Conservation (phyloP, 1,140 invertebrate genomes). For the Tetramorium alpestre region DNA sequence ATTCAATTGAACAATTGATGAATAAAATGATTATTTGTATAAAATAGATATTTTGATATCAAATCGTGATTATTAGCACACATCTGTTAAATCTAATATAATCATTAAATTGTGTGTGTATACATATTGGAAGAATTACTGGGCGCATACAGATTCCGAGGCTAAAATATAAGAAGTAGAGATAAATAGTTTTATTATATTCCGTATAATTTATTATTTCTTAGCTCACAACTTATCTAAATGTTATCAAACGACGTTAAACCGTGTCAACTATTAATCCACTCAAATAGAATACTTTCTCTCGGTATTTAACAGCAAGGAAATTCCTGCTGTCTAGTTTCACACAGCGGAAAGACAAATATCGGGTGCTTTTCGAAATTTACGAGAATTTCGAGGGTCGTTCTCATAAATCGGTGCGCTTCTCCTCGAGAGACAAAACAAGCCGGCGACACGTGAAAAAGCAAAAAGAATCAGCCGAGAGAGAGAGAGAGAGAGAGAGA, state of each 20-base stretch:
- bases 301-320: slow-evolving; percentile 26
- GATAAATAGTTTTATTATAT: background rate
- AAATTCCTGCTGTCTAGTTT: slow-evolving; percentile 47
- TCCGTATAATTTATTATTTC: background rate
- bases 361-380: slow-evolving; percentile 66
- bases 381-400: slow-evolving; percentile 53
- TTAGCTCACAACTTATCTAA: background rate
- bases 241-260: background rate
- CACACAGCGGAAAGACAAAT: slow-evolving; percentile 38
- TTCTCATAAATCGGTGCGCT: slow-evolving; percentile 52
- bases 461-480: background rate
- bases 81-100: no score
- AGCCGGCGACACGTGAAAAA: slow-evolving; percentile 36
- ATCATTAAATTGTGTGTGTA: background rate
- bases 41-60: background rate
- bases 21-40: background rate
- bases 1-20: background rate
- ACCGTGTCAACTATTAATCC: slow-evolving; percentile 21
- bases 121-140: background rate
- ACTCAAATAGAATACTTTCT: background rate
- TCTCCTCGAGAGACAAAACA: slow-evolving; percentile 65
- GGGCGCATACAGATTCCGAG: background rate
- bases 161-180: background rate
- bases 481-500: background rate
- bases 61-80: background rate